Percentiles rank a stretch among this genome's conserved stretches.
Conservation (phyloP, 1,140 invertebrate species). For the Trichoplusia ni region DNA sequence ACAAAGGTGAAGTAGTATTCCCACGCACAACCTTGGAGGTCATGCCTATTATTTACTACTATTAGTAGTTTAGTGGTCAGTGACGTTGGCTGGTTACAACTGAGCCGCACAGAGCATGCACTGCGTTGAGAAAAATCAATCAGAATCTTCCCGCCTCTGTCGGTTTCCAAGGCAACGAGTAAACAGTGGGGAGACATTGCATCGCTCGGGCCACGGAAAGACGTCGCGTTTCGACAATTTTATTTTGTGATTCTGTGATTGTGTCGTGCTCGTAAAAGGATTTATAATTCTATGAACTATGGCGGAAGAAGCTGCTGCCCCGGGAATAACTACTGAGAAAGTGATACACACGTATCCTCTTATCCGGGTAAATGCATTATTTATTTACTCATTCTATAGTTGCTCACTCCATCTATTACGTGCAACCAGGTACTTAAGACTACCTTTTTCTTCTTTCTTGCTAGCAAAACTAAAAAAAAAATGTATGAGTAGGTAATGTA, state of each 20-base stretch:
- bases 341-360: slow-evolving; percentile 88
- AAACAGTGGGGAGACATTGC: slow-evolving; percentile 73
- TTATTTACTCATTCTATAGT: slow-evolving; percentile 16
- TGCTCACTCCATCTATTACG: neutral
- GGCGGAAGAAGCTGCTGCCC: slow-evolving; percentile 67
- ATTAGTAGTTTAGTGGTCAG: slow-evolving; percentile 28
- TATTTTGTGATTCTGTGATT: slow-evolving; percentile 44
- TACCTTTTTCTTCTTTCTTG: too few species aligned
- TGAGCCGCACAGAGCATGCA: slow-evolving; percentile 4
- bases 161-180: slow-evolving; percentile 73
- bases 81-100: slow-evolving; percentile 23
- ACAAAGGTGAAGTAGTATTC: slow-evolving; percentile 20
- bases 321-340: slow-evolving; percentile 83
- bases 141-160: slow-evolving; percentile 63
- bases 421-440: too few species aligned
- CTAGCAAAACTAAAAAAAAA: too few species aligned
- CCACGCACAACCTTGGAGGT: slow-evolving; percentile 46
- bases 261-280: slow-evolving; percentile 27
- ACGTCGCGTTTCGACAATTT: slow-evolving; percentile 42
- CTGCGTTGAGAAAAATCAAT: slow-evolving; percentile 73
- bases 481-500: too few species aligned
- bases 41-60: slow-evolving; percentile 24
- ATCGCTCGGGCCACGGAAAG: slow-evolving; percentile 34
- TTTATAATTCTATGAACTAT: slow-evolving; percentile 51
- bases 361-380: slow-evolving; percentile 83